Conservation (phyloP, 2,888 invertebrate species). For the Blomia tropicalis region DNA sequence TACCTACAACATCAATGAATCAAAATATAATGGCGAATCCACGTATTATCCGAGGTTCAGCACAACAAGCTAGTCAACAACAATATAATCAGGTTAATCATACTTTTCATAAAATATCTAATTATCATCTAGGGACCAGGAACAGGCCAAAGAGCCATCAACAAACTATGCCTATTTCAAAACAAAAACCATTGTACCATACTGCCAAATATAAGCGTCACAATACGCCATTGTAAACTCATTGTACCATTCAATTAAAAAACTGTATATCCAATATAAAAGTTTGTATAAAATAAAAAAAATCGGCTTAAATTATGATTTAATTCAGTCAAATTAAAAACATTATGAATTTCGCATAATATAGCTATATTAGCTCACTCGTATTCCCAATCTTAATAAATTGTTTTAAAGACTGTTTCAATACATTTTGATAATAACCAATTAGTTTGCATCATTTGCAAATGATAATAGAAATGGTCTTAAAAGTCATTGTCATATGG, state of each 20-base stretch:
- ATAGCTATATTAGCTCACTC: too few species aligned
- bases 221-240: slow-evolving; percentile 2
- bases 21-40: not conserved
- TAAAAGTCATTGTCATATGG: too few species aligned
- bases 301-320: too few species aligned
- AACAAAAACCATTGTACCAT: slow-evolving; percentile 1
- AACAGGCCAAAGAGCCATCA: not conserved
- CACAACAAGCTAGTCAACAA: not conserved
- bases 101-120: not conserved
- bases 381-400: too few species aligned
- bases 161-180: not conserved
- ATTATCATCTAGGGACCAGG: not conserved
- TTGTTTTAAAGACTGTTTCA: too few species aligned
- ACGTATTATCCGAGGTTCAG: not conserved
- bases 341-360: too few species aligned
- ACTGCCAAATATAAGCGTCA: slow-evolving; percentile 6
- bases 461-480: too few species aligned
- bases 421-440: too few species aligned
- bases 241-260: not conserved
- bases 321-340: too few species aligned
- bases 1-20: not conserved
- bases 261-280: too few species aligned
- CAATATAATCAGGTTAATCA: not conserved
- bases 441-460: too few species aligned
- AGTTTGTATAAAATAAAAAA: too few species aligned